These are phyloP conservation scores for Tenthredo distinguenda DNA, from an alignment of 2,888 invertebrate species.

Conservation along the genomic window DNA sequence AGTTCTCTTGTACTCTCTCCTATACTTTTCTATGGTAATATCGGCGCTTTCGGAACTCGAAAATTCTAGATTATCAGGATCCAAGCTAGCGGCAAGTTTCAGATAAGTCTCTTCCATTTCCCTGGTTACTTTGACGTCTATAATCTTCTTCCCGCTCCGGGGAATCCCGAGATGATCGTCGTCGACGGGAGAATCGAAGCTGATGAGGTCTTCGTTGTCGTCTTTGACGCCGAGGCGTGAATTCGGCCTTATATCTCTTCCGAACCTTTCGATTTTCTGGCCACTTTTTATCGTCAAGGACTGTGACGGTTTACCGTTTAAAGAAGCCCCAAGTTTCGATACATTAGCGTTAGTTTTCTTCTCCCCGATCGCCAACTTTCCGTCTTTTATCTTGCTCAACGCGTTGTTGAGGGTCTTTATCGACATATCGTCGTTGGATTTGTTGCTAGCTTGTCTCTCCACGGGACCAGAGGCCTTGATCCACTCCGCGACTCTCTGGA, in stretches of 20 bases:
- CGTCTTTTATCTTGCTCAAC: conserved; percentile 52
- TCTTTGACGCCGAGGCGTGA: neutral
- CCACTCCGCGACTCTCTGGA: conserved; percentile 89
- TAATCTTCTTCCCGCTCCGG: conserved; percentile 53
- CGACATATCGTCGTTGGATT: conserved; percentile 57
- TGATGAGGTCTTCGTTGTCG: conserved; percentile 67
- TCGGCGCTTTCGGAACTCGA: conserved; percentile 64
- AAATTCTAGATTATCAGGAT: conserved; percentile 68
- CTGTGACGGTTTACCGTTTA: conserved; percentile 7
- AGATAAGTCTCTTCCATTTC: conserved; percentile 76
- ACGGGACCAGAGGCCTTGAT: conserved; percentile 80
- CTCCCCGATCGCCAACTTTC: neutral
- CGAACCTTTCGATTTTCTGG: neutral
- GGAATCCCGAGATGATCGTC: conserved; percentile 55
- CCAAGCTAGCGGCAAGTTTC: conserved; percentile 74
- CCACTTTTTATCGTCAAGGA: neutral
- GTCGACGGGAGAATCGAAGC: conserved; percentile 71
- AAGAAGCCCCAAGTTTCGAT: neutral
- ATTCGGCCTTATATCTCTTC: neutral
- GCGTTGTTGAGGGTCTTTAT: conserved; percentile 54
- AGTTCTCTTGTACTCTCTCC: conserved; percentile 72
- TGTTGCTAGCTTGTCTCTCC: conserved; percentile 51
- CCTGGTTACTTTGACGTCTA: conserved; percentile 72
- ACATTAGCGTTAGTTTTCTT: neutral
- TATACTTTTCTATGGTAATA: conserved; percentile 74